phyloP scores from a whole-genome alignment of 2,797 vertebrate genomes.

The Rhabdomys pumilio region DNA sequence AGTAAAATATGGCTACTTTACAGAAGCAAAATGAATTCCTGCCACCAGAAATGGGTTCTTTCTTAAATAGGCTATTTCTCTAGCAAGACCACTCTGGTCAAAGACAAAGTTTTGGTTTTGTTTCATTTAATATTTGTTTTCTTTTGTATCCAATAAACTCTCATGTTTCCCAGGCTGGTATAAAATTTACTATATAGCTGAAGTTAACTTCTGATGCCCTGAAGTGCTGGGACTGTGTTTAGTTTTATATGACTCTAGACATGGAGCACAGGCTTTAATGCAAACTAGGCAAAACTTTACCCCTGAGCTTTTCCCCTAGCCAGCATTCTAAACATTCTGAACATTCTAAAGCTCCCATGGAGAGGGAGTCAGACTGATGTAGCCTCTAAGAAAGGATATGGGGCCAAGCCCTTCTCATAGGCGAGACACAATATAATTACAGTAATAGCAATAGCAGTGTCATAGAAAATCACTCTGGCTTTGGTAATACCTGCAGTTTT shows the following conservation, averaged over 20 bases:
- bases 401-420: not conserved
- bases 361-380: fast-evolving
- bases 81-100: not conserved
- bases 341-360: too few species aligned
- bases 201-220: not conserved
- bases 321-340: not conserved
- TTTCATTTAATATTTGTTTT: not conserved
- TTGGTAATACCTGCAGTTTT: not conserved
- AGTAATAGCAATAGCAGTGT: not conserved
- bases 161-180: not conserved
- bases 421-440: fast-evolving
- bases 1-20: not conserved
- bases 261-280: not conserved
- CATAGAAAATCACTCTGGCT: not conserved
- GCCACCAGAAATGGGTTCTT: not conserved
- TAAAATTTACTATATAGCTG: not conserved
- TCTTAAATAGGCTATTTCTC: not conserved
- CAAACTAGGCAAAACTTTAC: not conserved
- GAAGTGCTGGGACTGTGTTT: not conserved
- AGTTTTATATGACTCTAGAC: not conserved
- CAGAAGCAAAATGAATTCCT: not conserved
- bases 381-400: fast-evolving
- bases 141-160: not conserved
- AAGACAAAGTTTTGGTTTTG: not conserved
- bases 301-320: not conserved